These are phyloP conservation scores for Dipodomys stephensi DNA, from an alignment of 2,113 vertebrate species.

Conservation along the genomic window DNA sequence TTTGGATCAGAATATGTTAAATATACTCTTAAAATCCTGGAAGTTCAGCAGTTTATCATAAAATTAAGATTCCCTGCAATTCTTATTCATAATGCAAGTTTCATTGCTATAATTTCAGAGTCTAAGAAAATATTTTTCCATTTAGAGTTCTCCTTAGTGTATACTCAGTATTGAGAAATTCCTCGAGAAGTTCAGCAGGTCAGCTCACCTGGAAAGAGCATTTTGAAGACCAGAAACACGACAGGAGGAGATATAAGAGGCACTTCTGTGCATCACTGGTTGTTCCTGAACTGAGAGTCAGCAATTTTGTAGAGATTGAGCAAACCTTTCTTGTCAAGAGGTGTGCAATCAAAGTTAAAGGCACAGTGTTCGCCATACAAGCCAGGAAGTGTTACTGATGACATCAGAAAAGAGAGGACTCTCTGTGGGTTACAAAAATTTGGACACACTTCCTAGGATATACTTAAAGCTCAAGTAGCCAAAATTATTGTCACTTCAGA, in stretches of 20 bases:
- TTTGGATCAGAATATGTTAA: background rate
- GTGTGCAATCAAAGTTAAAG: background rate
- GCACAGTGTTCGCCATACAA: background rate
- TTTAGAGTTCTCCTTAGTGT: background rate
- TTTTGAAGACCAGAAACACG: constrained; percentile 12
- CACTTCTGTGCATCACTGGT: background rate
- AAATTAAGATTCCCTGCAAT: background rate
- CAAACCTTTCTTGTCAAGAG: background rate
- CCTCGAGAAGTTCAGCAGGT: background rate
- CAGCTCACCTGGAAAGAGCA: background rate
- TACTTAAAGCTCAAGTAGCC: background rate
- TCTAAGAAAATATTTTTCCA: background rate
- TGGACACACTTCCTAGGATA: background rate
- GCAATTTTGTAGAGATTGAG: background rate
- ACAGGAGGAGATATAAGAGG: background rate
- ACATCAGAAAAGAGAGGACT: background rate
- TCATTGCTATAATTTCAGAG: background rate
- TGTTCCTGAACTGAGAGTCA: constrained; percentile 15
- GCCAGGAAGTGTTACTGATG: background rate
- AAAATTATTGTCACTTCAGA: background rate
- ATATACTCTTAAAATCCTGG: background rate
- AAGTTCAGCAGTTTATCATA: constrained; percentile 3
- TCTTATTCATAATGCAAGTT: constrained; percentile 32
- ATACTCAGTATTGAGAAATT: background rate
- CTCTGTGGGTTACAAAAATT: background rate